These are phyloP conservation scores for Plagodis pulveraria DNA, from an alignment of 2,888 invertebrate species.

Conservation along the genomic window DNA sequence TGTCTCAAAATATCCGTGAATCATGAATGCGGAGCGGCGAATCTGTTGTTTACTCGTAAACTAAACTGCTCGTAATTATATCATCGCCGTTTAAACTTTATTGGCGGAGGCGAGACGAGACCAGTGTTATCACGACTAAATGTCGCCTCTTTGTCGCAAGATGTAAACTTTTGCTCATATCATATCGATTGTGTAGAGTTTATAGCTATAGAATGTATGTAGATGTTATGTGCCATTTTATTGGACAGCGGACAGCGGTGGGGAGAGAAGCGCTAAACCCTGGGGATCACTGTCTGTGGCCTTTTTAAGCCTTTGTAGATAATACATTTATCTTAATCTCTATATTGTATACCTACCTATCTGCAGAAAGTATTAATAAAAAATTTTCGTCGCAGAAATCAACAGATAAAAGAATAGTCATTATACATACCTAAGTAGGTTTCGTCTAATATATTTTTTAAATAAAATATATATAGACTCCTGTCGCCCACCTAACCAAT, in stretches of 20 bases:
- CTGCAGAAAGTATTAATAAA: too few relatives aligned
- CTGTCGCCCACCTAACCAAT: slow-evolving; percentile 17
- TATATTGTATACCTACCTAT: too few relatives aligned
- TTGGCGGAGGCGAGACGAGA: slow-evolving; percentile 39
- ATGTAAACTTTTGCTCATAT: slow-evolving; percentile 7
- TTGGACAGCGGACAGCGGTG: too few relatives aligned
- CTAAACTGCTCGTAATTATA: slow-evolving; percentile 45
- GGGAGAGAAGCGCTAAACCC: too few relatives aligned
- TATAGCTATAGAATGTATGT: too few relatives aligned
- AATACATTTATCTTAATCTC: too few relatives aligned
- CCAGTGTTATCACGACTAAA: slow-evolving; percentile 31
- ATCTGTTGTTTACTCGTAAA: slow-evolving; percentile 46
- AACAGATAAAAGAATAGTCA: slow-evolving; percentile 10
- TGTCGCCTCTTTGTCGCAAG: slow-evolving; percentile 34
- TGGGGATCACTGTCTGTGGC: too few relatives aligned
- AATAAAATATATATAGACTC: slow-evolving; percentile 19
- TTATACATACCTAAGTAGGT: too few relatives aligned
- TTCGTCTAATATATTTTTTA: too few relatives aligned
- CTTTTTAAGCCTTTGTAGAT: too few relatives aligned
- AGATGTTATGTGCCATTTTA: too few relatives aligned
- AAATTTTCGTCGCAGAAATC: background rate
- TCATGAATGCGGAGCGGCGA: slow-evolving; percentile 46
- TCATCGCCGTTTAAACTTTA: slow-evolving; percentile 44
- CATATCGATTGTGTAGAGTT: background rate
- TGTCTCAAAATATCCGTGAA: slow-evolving; percentile 44